Evolutionary conservation across 2,888 invertebrate species (phyloP).

Genomic region (Mythimna vitellina): DNA sequence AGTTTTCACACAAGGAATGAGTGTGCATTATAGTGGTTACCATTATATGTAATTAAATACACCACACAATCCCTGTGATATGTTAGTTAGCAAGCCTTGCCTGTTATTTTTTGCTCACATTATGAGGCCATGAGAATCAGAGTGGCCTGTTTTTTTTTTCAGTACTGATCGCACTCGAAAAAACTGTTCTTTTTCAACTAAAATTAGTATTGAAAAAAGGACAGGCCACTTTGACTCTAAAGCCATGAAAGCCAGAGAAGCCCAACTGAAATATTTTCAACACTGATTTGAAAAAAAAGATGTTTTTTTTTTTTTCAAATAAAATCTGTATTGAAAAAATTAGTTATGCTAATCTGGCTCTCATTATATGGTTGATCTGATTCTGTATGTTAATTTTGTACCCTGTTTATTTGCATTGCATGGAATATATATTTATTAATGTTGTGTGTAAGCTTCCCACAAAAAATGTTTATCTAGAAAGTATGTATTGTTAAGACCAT

Average conservation of each 20-base stretch:
- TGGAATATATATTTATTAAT: conserved; percentile 15
- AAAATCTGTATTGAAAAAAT: too few relatives aligned
- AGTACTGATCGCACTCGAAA: too few relatives aligned
- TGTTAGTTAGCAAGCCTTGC: conserved; percentile 4
- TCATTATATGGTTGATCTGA: background rate
- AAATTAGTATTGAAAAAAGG: too few relatives aligned
- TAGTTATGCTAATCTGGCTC: too few relatives aligned
- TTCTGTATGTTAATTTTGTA: background rate
- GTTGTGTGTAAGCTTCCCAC: background rate
- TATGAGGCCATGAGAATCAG: background rate
- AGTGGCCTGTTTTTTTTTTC: too few relatives aligned
- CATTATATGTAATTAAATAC: background rate
- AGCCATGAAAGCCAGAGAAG: too few relatives aligned
- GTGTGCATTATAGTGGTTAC: conserved; percentile 24
- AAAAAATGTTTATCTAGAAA: background rate
- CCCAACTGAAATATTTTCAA: too few relatives aligned
- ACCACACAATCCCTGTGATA: background rate
- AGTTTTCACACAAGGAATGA: background rate
- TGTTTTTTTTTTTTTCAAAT: too few relatives aligned
- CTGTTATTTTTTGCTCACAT: background rate
- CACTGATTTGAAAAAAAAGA: too few relatives aligned
- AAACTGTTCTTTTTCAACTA: too few relatives aligned
- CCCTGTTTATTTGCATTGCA: conserved; percentile 23
- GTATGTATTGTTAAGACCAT: background rate
- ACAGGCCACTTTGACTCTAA: too few relatives aligned